These are phyloP conservation scores for Ectropis crepuscularia DNA, from an alignment of 2,888 invertebrate genomes.

Conservation along the genomic window DNA sequence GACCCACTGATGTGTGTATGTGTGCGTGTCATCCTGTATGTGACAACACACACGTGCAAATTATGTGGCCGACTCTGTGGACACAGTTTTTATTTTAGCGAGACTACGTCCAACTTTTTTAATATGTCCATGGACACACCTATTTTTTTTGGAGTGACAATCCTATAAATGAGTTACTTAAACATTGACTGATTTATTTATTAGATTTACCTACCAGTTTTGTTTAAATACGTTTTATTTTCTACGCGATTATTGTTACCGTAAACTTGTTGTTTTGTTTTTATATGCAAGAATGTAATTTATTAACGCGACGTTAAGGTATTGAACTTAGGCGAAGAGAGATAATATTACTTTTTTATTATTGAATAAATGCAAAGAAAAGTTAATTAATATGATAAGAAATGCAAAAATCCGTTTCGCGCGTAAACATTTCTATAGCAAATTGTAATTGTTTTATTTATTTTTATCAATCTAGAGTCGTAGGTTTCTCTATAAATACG, in stretches of 20 bases:
- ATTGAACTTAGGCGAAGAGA: constrained; percentile 36
- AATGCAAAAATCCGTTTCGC: constrained; percentile 45
- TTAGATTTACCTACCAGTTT: background rate
- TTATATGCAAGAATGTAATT: constrained; percentile 52
- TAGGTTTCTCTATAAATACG: constrained; percentile 49
- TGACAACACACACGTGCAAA: no score
- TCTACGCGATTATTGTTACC: background rate
- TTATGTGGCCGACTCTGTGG: no score
- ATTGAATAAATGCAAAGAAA: constrained; percentile 40
- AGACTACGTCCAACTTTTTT: no score
- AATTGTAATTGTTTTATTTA: constrained; percentile 66
- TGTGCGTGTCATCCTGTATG: no score
- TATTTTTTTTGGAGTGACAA: no score
- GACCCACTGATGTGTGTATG: no score
- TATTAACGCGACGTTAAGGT: constrained; percentile 52
- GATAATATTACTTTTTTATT: constrained; percentile 22
- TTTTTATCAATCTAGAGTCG: constrained; percentile 49
- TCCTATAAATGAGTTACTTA: no score
- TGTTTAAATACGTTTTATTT: background rate
- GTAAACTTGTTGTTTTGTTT: constrained; percentile 14
- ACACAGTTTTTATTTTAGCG: no score
- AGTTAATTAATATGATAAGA: constrained; percentile 61
- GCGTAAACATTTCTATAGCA: constrained; percentile 66
- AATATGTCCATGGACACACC: no score
- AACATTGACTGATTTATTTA: no score